Conservation (phyloP, 2,888 invertebrate species). For the Trypoxylon attenuatum region DNA sequence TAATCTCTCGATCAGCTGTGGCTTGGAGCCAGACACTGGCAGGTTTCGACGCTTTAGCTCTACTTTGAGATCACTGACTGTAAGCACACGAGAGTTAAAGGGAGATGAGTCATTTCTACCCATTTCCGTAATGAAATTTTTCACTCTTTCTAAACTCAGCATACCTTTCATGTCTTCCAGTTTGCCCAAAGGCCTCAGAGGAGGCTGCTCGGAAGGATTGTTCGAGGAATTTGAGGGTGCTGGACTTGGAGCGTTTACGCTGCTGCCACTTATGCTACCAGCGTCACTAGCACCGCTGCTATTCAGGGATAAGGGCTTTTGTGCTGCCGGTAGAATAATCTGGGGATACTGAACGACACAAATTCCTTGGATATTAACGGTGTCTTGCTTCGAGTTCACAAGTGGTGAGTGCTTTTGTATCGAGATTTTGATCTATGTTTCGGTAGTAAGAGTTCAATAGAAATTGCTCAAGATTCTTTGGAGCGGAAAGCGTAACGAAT, state of each 20-base stretch:
- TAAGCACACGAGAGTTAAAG: conserved; percentile 24
- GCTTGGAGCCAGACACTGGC: conserved; percentile 97
- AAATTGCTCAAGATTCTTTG: conserved; percentile 4
- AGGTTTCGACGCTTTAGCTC: conserved; percentile 95
- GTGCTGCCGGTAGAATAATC: conserved; percentile 86
- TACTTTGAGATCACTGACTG: conserved; percentile 93
- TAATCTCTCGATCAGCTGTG: conserved; percentile 93
- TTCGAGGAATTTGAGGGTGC: conserved; percentile 68
- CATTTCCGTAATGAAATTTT: too few species aligned
- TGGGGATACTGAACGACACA: conserved; percentile 81
- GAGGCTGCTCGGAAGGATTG: conserved; percentile 70
- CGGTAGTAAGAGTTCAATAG: neutral
- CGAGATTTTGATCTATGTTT: too few species aligned
- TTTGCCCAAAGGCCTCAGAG: conserved; percentile 78
- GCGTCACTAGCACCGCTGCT: conserved; percentile 72
- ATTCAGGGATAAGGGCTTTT: conserved; percentile 76
- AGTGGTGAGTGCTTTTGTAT: too few species aligned
- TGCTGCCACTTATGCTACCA: conserved; percentile 69
- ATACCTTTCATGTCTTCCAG: conserved; percentile 93
- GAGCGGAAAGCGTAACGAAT: neutral
- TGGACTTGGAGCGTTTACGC: conserved; percentile 68
- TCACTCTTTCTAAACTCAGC: neutral
- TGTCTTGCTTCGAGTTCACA: neutral
- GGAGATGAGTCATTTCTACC: too few species aligned
- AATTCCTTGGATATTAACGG: neutral